Conservation (phyloP, 2,113 vertebrate species). For the Mirounga angustirostris region DNA sequence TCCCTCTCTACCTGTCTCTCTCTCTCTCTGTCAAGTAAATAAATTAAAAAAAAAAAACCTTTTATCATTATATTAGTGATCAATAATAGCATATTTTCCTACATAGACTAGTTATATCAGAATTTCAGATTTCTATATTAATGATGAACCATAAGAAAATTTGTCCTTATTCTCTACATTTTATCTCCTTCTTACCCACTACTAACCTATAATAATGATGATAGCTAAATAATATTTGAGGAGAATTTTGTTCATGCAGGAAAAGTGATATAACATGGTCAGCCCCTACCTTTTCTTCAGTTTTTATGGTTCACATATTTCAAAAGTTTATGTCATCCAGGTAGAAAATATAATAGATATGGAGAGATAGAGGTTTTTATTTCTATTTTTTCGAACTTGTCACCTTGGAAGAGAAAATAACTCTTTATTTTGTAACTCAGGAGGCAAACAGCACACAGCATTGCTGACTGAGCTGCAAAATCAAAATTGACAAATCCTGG, state of each 20-base stretch:
- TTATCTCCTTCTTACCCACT: not conserved
- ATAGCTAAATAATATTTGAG: not conserved
- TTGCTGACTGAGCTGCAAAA: constrained; percentile 85
- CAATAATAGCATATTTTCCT: not conserved
- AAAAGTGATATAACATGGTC: not conserved
- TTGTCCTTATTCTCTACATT: not conserved
- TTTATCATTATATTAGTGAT: not conserved
- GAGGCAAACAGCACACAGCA: constrained; percentile 83
- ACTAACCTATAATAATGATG: not conserved
- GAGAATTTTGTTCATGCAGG: not conserved
- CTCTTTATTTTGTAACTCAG: constrained; percentile 83
- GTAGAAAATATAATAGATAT: constrained; percentile 47
- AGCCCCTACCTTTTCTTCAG: not conserved
- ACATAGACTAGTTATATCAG: not conserved
- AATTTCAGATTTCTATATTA: not conserved
- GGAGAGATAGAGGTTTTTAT: constrained; percentile 59
- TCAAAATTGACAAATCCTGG: constrained; percentile 86
- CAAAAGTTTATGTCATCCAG: constrained; percentile 55
- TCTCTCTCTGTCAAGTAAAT: no score
- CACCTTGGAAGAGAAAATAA: constrained; percentile 83
- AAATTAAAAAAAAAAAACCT: not conserved
- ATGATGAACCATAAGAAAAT: not conserved
- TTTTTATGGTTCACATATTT: constrained; percentile 35
- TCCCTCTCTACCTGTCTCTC: no score
- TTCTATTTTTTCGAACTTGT: constrained; percentile 75